These are phyloP conservation scores for Laupala kohalensis DNA, from an alignment of 1,140 invertebrate genomes.

Conservation along the genomic window DNA sequence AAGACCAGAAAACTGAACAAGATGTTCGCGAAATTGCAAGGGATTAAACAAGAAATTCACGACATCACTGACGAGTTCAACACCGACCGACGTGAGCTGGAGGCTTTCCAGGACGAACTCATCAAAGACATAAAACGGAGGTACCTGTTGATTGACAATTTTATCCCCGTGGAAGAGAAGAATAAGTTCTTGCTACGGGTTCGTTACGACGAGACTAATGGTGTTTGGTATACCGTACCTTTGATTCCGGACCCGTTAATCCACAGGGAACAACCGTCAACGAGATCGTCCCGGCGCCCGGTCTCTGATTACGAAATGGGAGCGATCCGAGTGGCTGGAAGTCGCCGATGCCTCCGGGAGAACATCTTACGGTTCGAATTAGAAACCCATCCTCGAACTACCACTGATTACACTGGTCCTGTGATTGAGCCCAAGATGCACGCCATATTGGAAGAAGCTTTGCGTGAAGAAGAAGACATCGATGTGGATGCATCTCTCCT, in stretches of 20 bases:
- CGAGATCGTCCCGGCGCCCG: conserved; percentile 42
- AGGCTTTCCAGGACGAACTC: conserved; percentile 66
- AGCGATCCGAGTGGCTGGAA: conserved; percentile 40
- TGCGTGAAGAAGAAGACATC: conserved; percentile 56
- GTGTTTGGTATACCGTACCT: conserved; percentile 57
- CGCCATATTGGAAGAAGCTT: conserved; percentile 57
- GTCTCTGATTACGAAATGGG: conserved; percentile 59
- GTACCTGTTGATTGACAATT: conserved; percentile 89
- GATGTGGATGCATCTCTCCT: conserved; percentile 46
- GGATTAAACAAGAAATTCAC: conserved; percentile 53
- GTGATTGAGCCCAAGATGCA: conserved; percentile 54
- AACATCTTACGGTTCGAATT: conserved; percentile 73
- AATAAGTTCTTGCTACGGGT: conserved; percentile 63
- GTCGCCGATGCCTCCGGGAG: conserved; percentile 49
- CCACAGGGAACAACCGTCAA: conserved; percentile 48
- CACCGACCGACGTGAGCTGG: conserved; percentile 62
- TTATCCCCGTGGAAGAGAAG: conserved; percentile 85
- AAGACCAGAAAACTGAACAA: conserved; percentile 40
- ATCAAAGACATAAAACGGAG: conserved; percentile 57
- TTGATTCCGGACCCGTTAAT: conserved; percentile 28
- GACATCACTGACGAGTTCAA: conserved; percentile 74
- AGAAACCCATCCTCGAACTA: conserved; percentile 64
- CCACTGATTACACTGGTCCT: conserved; percentile 62
- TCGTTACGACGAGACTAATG: conserved; percentile 77
- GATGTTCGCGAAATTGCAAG: conserved; percentile 47